Percentiles rank a stretch among this genome's conserved stretches.
phyloP scores from a whole-genome alignment of 2,797 vertebrate genomes.

The Siniperca scherzeri region DNA sequence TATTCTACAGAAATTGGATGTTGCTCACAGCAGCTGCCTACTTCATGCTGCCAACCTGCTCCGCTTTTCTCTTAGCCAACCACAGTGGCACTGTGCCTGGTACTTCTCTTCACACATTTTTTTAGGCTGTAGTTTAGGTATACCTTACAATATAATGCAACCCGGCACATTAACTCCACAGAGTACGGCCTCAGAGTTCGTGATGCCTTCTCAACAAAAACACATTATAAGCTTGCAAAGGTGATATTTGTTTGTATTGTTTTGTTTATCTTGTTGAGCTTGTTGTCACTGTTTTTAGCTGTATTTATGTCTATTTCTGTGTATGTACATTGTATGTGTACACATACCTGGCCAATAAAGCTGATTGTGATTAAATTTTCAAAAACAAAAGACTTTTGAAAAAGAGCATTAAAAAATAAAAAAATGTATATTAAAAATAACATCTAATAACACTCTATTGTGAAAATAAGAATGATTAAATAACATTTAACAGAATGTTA shows the following conservation, averaged over 20 bases:
- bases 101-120: conserved; percentile 57
- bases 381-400: too few relatives aligned
- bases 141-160: conserved; percentile 31
- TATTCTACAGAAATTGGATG: conserved; percentile 50
- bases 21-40: conserved; percentile 55
- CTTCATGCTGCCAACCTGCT: conserved; percentile 48
- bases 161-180: not conserved
- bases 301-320: too few relatives aligned
- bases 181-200: not conserved
- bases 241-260: not conserved
- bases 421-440: too few relatives aligned
- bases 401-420: too few relatives aligned
- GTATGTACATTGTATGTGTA: too few relatives aligned
- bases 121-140: conserved; percentile 30
- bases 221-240: not conserved
- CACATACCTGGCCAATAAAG: too few relatives aligned
- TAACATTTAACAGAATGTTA: too few relatives aligned
- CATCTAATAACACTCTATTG: too few relatives aligned
- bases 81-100: conserved; percentile 54
- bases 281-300: too few relatives aligned
- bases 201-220: not conserved
- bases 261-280: not conserved
- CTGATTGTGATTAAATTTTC: too few relatives aligned
- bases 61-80: conserved; percentile 37
- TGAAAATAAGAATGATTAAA: too few relatives aligned